Conservation (phyloP, 2,797 vertebrate genomes). For the Trichosurus vulpecula region DNA sequence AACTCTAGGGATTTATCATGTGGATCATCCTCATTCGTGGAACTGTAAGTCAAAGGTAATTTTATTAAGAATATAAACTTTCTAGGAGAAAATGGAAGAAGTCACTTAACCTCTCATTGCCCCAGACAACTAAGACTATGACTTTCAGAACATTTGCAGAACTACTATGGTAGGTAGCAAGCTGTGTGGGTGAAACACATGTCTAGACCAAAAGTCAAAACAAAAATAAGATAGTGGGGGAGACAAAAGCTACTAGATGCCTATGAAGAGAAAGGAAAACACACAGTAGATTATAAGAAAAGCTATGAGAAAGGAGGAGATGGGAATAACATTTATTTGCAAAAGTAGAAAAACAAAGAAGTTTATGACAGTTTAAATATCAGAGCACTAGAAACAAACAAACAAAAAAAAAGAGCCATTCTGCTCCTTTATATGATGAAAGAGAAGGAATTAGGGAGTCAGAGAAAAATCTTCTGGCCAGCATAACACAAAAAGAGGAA, state of each 20-base stretch:
- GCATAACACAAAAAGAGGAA: neutral
- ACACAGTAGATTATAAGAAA: neutral
- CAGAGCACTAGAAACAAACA: neutral
- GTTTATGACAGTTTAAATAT: neutral
- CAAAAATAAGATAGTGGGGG: neutral
- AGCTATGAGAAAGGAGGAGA: neutral
- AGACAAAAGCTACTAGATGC: neutral
- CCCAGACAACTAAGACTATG: neutral
- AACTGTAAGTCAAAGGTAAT: neutral
- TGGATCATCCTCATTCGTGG: neutral
- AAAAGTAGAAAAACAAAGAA: neutral
- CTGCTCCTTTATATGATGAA: rapidly evolving
- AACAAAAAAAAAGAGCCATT: neutral
- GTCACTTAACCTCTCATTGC: neutral
- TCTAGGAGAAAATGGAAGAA: neutral
- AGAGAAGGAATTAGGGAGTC: neutral
- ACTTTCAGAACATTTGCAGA: neutral
- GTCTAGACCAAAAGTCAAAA: neutral
- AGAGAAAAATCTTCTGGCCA: neutral
- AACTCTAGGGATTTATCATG: neutral
- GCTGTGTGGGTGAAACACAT: neutral
- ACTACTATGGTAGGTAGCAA: neutral
- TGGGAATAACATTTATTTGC: neutral
- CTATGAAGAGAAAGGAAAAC: neutral
- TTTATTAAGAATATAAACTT: neutral